Conservation (phyloP, 2,888 invertebrate species). For the Apantesis nais region DNA sequence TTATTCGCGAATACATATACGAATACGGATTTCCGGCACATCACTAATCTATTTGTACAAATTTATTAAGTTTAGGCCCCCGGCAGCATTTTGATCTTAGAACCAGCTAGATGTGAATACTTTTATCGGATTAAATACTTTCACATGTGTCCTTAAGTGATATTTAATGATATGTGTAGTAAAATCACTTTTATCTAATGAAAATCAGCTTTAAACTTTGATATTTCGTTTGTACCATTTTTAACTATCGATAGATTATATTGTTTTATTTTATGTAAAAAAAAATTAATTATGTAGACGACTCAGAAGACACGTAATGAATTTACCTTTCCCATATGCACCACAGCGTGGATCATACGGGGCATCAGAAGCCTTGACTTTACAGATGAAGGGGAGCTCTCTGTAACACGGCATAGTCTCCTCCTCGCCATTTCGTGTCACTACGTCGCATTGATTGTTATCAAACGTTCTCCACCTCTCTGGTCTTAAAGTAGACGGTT, state of each 20-base stretch:
- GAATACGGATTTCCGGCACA: too few species aligned
- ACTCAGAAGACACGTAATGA: not conserved
- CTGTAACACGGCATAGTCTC: constrained; percentile 43
- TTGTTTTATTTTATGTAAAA: not conserved
- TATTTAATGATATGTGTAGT: not conserved
- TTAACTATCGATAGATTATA: too few species aligned
- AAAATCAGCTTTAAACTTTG: not conserved
- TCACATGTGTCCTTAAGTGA: not conserved
- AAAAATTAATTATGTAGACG: too few species aligned
- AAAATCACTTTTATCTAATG: not conserved
- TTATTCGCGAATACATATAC: too few species aligned
- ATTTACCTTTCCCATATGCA: constrained; percentile 57
- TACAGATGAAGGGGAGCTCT: constrained; percentile 66
- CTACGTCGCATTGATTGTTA: constrained; percentile 46
- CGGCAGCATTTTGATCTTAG: too few species aligned
- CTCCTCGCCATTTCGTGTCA: constrained; percentile 55
- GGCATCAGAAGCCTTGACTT: constrained; percentile 59
- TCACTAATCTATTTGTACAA: too few species aligned
- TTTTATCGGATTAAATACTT: too few species aligned
- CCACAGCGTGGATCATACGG: constrained; percentile 57
- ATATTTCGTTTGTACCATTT: not conserved
- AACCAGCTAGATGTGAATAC: too few species aligned
- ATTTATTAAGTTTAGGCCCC: too few species aligned
- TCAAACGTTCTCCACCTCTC: not conserved
- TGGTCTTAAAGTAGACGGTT: not conserved